A percentile compares a stretch with the other conserved stretches of the same genome.
Evolutionary conservation across 2,797 vertebrate genomes (phyloP).

Genomic region (Melanotaenia maccullochi): DNA sequence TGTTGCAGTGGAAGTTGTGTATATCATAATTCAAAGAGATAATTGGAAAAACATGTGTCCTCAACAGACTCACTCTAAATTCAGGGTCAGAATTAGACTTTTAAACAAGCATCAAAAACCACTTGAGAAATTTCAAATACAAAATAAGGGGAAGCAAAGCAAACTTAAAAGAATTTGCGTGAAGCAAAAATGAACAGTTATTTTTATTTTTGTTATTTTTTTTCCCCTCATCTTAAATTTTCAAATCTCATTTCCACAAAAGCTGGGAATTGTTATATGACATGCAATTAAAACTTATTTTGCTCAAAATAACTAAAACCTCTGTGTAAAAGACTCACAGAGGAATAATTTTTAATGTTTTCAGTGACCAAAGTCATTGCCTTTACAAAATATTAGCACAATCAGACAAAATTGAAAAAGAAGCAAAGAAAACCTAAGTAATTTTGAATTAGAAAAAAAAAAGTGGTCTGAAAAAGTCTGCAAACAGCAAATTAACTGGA

Average conservation of each 20-base stretch:
- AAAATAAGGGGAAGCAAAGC: constrained; percentile 40
- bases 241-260: neutral
- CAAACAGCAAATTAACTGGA: neutral
- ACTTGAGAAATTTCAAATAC: constrained; percentile 44
- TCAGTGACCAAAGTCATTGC: neutral
- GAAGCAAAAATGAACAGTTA: constrained; percentile 55
- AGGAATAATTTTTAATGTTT: neutral
- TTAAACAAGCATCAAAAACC: constrained; percentile 49
- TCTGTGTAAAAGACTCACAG: neutral
- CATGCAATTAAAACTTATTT: neutral
- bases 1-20: constrained; percentile 47
- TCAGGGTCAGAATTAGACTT: constrained; percentile 56
- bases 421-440: neutral
- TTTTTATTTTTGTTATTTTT: constrained; percentile 16
- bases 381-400: neutral
- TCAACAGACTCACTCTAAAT: constrained; percentile 36
- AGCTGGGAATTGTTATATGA: neutral
- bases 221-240: constrained; percentile 7
- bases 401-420: neutral
- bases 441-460: neutral
- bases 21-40: constrained; percentile 52
- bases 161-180: constrained; percentile 47
- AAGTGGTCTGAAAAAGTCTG: neutral
- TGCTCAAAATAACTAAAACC: neutral
- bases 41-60: constrained; percentile 5